A percentile compares a stretch with the other conserved stretches of the same genome.
Evolutionary conservation across 2,888 invertebrate species (phyloP).

Genomic region (Cephalotes varians): DNA sequence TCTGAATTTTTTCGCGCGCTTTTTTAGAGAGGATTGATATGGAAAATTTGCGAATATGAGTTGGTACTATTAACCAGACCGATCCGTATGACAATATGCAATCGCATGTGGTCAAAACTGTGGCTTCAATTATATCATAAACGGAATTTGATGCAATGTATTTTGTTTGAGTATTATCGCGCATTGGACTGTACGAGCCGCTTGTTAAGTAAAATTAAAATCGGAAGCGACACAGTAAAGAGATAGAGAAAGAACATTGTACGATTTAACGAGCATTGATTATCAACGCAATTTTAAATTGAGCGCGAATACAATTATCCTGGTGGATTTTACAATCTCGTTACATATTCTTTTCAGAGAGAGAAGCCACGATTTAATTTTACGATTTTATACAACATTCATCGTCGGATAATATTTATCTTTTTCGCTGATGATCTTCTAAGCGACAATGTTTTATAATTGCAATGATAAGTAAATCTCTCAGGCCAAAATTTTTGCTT

Average conservation of each 20-base stretch:
- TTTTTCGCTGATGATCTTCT: conserved; percentile 26
- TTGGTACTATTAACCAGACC: not conserved
- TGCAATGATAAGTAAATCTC: conserved; percentile 23
- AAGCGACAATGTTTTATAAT: conserved; percentile 43
- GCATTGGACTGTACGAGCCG: conserved; percentile 41
- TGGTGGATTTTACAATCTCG: conserved; percentile 62
- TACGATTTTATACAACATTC: conserved; percentile 58
- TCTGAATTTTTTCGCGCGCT: conserved; percentile 41
- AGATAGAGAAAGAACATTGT: conserved; percentile 8
- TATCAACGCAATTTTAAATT: conserved; percentile 70
- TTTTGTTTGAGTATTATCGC: conserved; percentile 38
- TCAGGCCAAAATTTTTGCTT: conserved; percentile 11
- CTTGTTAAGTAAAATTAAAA: conserved; percentile 71
- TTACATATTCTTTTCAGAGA: conserved; percentile 55
- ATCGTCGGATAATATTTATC: conserved; percentile 32
- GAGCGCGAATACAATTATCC: conserved; percentile 63
- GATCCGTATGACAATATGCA: conserved; percentile 1
- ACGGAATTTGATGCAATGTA: conserved; percentile 52
- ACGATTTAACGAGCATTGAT: conserved; percentile 70
- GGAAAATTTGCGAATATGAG: conserved; percentile 36
- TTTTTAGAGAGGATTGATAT: conserved; percentile 32
- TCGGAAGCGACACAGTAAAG: conserved; percentile 51
- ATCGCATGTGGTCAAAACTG: conserved; percentile 3
- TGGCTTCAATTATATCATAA: conserved; percentile 52
- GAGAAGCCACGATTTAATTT: conserved; percentile 62